phyloP scores from a whole-genome alignment of 92 coral and sea anemone species.

The Siderastrea radians region DNA sequence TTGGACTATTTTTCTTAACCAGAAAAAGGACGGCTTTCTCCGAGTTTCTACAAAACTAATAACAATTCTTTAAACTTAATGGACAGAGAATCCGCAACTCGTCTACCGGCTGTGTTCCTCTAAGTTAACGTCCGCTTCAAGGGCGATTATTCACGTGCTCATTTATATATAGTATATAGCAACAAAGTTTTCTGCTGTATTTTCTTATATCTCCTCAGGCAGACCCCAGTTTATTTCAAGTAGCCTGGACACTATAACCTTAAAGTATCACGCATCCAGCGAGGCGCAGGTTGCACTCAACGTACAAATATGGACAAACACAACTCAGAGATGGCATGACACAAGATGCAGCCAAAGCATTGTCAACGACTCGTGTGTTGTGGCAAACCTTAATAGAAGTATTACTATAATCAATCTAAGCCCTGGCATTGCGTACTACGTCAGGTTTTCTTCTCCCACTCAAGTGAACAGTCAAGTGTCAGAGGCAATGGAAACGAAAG shows the following conservation, averaged over 20 bases:
- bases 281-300: not conserved
- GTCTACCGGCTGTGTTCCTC: no score
- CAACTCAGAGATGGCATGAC: conserved; percentile 19
- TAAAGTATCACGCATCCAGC: not conserved
- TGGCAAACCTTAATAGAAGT: not conserved
- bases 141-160: no score
- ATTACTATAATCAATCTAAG: conserved; percentile 14
- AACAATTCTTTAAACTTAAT: no score
- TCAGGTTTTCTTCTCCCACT: conserved; percentile 16
- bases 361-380: conserved; percentile 21
- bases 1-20: no score
- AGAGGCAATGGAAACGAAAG: conserved; percentile 12
- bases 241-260: conserved; percentile 32
- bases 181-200: not conserved
- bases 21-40: no score
- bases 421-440: conserved; percentile 36
- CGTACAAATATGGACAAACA: conserved; percentile 39
- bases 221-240: conserved; percentile 41
- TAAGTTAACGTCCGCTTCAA: no score
- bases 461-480: conserved; percentile 17
- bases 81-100: no score
- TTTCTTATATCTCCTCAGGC: not conserved
- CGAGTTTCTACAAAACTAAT: no score
- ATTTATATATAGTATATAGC: no score
- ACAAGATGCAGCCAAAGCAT: conserved; percentile 6